Conservation (phyloP, 2,888 invertebrate genomes). For the Eupithecia subumbrata region DNA sequence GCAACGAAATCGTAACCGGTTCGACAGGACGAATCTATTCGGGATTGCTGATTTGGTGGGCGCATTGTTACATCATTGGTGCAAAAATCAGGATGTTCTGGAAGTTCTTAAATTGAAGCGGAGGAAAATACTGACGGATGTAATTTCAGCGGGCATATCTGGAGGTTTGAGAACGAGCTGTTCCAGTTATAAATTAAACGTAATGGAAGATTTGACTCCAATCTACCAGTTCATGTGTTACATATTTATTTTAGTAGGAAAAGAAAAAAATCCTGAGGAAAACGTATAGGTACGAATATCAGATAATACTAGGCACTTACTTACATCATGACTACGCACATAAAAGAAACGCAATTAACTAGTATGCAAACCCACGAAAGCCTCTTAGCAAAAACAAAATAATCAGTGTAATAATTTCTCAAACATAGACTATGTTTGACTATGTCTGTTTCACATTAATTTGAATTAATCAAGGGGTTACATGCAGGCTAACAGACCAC, state of each 20-base stretch:
- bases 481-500: not conserved
- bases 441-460: not conserved
- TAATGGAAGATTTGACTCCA: not conserved
- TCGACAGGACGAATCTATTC: conserved; percentile 28
- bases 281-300: not conserved
- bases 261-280: not conserved
- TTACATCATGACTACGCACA: not conserved
- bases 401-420: not conserved
- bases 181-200: not conserved
- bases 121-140: not conserved
- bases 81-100: not conserved
- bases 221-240: not conserved
- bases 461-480: not conserved
- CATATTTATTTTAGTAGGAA: not conserved
- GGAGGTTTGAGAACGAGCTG: not conserved
- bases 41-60: conserved; percentile 14
- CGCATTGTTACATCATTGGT: conserved; percentile 2
- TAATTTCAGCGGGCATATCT: not conserved
- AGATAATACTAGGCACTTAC: not conserved
- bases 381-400: conserved; percentile 2
- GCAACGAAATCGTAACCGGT: conserved; percentile 20
- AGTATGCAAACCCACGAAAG: not conserved
- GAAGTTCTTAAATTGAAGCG: not conserved
- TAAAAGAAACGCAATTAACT: not conserved
- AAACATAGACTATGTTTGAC: too few species aligned